Evolutionary conservation across 2,888 invertebrate genomes (phyloP), one percentile per base, ranked within the genome.

Genomic region (Stenotaenia linearis): DNA sequence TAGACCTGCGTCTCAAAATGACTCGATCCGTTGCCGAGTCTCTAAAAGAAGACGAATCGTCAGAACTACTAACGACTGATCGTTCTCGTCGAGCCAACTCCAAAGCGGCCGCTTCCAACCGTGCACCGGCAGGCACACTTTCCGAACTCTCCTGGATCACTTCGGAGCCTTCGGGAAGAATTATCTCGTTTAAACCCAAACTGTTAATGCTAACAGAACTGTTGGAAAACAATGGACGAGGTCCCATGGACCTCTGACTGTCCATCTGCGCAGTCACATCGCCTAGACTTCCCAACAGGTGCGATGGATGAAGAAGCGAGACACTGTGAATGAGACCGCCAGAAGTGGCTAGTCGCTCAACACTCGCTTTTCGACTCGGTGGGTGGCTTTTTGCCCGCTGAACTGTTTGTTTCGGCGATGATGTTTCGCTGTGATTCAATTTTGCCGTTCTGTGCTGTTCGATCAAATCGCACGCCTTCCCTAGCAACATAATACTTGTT

Each of bases 381-480:
- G 84, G 84, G 35, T 84, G 82, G 80, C 84, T 84, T 79, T 81
- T 82, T 7, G 82, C 83, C 21, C 83, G 83, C 21, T 83, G 81
- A 30, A 82, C 80, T 23, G 30, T 23, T 23, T 28, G 15, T 28
- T 35, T 75, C 32, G 35, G 37, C 15, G 80, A 78, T 32, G 82
- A 80, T 61, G 69, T 40, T 40, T 80, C 81, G 21, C 82, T 81
- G 78, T 81, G 80, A 15, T 35, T 21, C n/a, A 40, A 56, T 25
- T 75, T 75, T 6, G 80, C 77, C 40, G 80, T 80, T 28, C 82
- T 79, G 79, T 84, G 84, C 23, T 81, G 90, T 56, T 92, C 89
- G 84, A 98, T 97, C 82, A 96, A 88, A 84, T 93, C 92, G 84
- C 95, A 95, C 0, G 97, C 97, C 86, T 92, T 92, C 2, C 97